phyloP scores from a whole-genome alignment of 1,140 invertebrate genomes.

The Drosophila nannoptera region DNA sequence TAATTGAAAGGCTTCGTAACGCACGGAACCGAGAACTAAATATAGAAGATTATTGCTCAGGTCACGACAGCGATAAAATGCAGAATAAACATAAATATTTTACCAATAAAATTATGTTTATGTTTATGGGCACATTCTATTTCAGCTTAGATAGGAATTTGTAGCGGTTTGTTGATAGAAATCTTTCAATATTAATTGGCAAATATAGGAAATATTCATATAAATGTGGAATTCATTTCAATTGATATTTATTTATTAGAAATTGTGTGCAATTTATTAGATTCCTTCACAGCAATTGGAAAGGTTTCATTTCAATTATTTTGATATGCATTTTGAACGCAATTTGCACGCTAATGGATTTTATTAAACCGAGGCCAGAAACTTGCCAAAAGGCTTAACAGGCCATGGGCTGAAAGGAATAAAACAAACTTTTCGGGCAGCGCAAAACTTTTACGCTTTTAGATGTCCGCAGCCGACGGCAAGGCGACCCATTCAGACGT shows the following conservation, averaged over 20 bases:
- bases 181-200: no score
- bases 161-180: no score
- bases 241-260: neutral
- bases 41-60: no score
- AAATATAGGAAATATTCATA: no score
- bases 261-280: neutral
- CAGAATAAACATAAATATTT: no score
- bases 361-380: constrained; percentile 45
- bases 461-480: neutral
- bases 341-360: constrained; percentile 61
- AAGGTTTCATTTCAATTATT: constrained; percentile 39
- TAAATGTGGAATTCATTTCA: no score
- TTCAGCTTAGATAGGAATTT: no score
- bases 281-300: constrained; percentile 6
- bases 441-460: constrained; percentile 33
- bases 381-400: constrained; percentile 55
- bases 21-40: no score
- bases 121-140: no score
- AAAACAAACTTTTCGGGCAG: constrained; percentile 10
- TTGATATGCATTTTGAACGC: constrained; percentile 43
- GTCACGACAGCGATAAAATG: no score
- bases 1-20: no score
- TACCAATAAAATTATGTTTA: no score
- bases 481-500: neutral
- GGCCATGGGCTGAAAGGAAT: constrained; percentile 17